Evolutionary conservation across 2,888 invertebrate genomes (phyloP), one percentile per base, ranked within the genome.

Genomic region (Archaeoteleia sp.): DNA sequence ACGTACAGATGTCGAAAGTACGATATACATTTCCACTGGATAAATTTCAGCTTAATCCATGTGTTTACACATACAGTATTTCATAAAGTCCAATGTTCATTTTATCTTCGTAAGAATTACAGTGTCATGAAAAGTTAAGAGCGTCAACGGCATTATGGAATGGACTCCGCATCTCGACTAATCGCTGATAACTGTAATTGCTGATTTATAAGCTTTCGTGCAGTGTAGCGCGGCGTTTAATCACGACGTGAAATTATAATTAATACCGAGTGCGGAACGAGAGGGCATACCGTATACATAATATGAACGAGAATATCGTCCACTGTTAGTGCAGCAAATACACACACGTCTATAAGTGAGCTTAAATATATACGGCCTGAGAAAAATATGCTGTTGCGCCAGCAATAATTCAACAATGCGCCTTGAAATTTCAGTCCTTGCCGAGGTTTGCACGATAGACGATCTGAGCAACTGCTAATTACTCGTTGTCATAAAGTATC

Each of bases 241-340:
- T 72, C 70, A 68, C 65, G 46, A 53, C 60, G 65, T 53, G 69
- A 70, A 70, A 71, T 73, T 73, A 65, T 67, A 73, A 69, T 68
- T 67, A 63, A 72, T 69, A 57, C 46, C 42, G 54, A 37, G 51
- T 40, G 40, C 55, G 43, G 54, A 54, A 43, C 48, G 66, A 37
- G 51, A 54, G 55, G 43, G 53, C 51, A 62, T 62, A 45, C 29
- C 32, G 43, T 46, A 39, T 37, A 35, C 29, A 40, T 60, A 55
- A 68, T 61, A 58, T 60, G 55, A 51, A 34, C 48, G 30, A 39
- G 71, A 67, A 67, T 67, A 68, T 57, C 54, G 67, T 60, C 58
- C 61, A 60, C 46, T 17, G 40, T 29, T 14, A 14, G 17, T 17
- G 20, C 23, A n/a, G 37, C 39, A 12, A 5, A 6, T 13, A 39